Evolutionary conservation across 1,140 invertebrate species (phyloP).

Genomic region (Anadara kagoshimensis): DNA sequence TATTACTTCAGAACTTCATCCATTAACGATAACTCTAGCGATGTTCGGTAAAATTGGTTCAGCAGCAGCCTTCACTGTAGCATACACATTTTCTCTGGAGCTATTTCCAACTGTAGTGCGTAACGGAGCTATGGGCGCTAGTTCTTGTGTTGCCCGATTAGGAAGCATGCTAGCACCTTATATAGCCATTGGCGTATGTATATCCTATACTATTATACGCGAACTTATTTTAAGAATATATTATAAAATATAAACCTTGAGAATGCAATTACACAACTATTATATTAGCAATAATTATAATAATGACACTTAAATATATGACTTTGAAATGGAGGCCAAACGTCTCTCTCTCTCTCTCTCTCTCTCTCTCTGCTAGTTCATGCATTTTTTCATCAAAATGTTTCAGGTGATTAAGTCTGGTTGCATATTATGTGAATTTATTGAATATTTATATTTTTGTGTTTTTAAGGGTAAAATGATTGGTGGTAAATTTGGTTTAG

Average conservation of each 20-base stretch:
- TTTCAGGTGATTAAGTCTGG: too few species aligned
- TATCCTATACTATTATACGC: too few species aligned
- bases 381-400: too few species aligned
- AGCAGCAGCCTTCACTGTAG: slow-evolving; percentile 76
- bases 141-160: slow-evolving; percentile 85
- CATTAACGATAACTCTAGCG: slow-evolving; percentile 75
- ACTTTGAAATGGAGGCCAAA: too few species aligned
- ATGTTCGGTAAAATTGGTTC: slow-evolving; percentile 81
- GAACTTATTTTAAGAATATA: too few species aligned
- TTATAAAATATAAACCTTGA: too few species aligned
- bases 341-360: too few species aligned
- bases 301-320: too few species aligned
- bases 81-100: slow-evolving; percentile 89
- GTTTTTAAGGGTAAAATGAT: slow-evolving; percentile 33
- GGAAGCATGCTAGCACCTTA: slow-evolving; percentile 84
- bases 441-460: background rate
- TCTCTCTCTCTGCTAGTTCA: too few species aligned
- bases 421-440: too few species aligned
- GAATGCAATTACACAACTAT: too few species aligned
- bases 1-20: slow-evolving; percentile 21
- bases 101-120: slow-evolving; percentile 90
- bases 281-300: too few species aligned
- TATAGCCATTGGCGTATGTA: slow-evolving; percentile 58
- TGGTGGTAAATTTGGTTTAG: slow-evolving; percentile 44
- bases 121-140: slow-evolving; percentile 86